phyloP scores from a whole-genome alignment of 1,140 invertebrate genomes.

The Dinoponera quadriceps region DNA sequence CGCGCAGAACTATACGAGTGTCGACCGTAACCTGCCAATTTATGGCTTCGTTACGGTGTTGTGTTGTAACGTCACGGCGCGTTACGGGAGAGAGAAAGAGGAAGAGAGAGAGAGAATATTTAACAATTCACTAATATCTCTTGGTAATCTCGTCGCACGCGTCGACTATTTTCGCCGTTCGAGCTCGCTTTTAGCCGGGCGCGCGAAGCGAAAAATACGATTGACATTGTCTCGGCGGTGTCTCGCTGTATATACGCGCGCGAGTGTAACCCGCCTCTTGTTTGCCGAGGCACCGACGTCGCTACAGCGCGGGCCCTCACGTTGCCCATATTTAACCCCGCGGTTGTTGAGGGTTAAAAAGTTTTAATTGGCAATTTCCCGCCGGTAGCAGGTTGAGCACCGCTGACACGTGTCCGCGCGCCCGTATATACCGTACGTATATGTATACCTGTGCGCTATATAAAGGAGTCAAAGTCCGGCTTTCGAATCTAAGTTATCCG shows the following conservation, averaged over 20 bases:
- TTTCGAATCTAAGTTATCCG: conserved; percentile 79
- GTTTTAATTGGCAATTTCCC: conserved; percentile 48
- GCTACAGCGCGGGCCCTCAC: no score
- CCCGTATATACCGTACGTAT: no score
- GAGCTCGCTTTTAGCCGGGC: no score
- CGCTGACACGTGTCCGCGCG: conserved; percentile 39
- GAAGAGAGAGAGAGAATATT: no score
- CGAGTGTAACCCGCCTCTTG: background rate
- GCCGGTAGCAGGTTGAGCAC: conserved; percentile 26
- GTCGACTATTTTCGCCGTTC: no score
- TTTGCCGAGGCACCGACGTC: background rate
- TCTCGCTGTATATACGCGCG: background rate
- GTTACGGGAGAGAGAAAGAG: no score
- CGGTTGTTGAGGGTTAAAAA: conserved; percentile 6
- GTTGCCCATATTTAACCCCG: conserved; percentile 1
- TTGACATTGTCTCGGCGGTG: background rate
- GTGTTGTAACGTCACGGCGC: no score
- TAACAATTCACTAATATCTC: no score
- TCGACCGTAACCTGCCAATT: no score
- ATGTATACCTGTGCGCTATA: conserved; percentile 25
- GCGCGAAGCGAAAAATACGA: background rate
- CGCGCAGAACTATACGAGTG: no score
- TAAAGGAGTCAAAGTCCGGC: conserved; percentile 73
- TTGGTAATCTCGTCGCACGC: no score
- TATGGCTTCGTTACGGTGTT: no score